Evolutionary conservation across 1,140 invertebrate genomes (phyloP), one percentile per base, ranked within the genome.

Genomic region (Maconellicoccus hirsutus): DNA sequence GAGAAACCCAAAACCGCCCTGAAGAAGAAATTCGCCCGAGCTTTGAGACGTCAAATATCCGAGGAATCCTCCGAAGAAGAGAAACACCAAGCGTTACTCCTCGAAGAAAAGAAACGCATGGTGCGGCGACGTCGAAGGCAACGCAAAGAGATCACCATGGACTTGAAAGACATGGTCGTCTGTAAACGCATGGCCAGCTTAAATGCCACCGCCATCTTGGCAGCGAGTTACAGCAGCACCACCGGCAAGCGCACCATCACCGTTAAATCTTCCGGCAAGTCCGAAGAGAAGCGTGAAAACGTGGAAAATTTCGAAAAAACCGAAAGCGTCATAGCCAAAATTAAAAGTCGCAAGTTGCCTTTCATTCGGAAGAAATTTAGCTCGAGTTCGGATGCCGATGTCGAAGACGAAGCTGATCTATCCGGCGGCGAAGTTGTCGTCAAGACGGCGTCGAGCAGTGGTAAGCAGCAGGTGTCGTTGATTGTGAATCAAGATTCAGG

Each of bases 131-230:
- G 81, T 69, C 78, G 84, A 16, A 81, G 82, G 59, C 83, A 80
- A 69, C 80, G 84, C 73, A 84, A 85, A 66, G 87, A 89, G 76
- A 82, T 90, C 27, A 85, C 89, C 21, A 91, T 92, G 85, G 90
- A 93, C 77, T 80, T 93, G 61, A 91, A 91, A 76, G 90, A 91
- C 74, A 91, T 93, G 86, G 87, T 94, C 0, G 90, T 93, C 1
- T 86, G 88, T 74, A 94, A 94, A 77, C 83, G 93, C 26, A 94
- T 96, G 92, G 93, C 93, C 10, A 94, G 90, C 77, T 79, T 96
- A 22, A 96, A 96, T 80, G 93, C 93, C 10, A 90, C 90, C 10
- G 93, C 93, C 16, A 96, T 96, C 74, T 82, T 96, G 73, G 91
- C 93, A 1, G 93, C 93, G 22, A 93, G 90, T 72, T 94, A 94